Evolutionary conservation across 1,140 invertebrate genomes (phyloP).

Genomic region (Orussus abietinus): DNA sequence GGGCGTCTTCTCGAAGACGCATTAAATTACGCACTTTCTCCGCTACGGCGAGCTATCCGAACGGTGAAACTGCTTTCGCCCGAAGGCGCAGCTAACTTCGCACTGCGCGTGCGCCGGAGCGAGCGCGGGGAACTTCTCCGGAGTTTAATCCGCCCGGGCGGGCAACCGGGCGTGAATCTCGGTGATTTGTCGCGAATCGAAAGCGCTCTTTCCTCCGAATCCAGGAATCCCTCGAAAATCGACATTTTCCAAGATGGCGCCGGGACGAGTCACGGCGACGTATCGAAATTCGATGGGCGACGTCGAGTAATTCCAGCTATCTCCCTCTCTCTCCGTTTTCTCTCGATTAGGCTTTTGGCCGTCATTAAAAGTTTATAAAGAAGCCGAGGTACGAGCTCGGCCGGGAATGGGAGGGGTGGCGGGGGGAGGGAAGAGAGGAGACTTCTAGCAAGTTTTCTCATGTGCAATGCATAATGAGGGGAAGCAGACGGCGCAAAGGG

Average conservation of each 20-base stretch:
- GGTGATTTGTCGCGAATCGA: conserved; percentile 47
- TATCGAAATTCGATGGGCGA: conserved; percentile 43
- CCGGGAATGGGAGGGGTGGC: conserved; percentile 13
- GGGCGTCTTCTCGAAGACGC: too few relatives aligned
- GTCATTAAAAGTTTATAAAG: conserved; percentile 57
- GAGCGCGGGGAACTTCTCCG: conserved; percentile 22
- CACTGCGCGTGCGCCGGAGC: conserved; percentile 26
- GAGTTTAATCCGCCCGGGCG: conserved; percentile 44
- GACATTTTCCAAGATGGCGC: too few relatives aligned
- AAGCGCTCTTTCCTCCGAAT: too few relatives aligned
- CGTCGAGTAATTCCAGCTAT: conserved; percentile 15
- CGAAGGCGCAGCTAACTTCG: conserved; percentile 26
- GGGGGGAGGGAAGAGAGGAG: conserved; percentile 15
- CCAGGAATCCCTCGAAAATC: too few relatives aligned
- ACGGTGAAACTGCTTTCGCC: conserved; percentile 35
- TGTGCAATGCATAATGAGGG: conserved; percentile 55
- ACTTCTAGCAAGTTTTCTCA: conserved; percentile 52
- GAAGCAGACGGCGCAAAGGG: conserved; percentile 48
- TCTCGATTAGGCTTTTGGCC: conserved; percentile 53
- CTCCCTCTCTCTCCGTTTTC: conserved; percentile 13
- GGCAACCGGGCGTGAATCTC: conserved; percentile 34
- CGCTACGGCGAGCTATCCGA: too few relatives aligned
- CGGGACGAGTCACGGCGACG: too few relatives aligned
- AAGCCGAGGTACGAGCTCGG: conserved; percentile 39
- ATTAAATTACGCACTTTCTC: too few relatives aligned